Percentiles rank a stretch among this genome's conserved stretches.
Conservation (phyloP, 2,797 vertebrate genomes). For the Pyrocephalus nanus region DNA sequence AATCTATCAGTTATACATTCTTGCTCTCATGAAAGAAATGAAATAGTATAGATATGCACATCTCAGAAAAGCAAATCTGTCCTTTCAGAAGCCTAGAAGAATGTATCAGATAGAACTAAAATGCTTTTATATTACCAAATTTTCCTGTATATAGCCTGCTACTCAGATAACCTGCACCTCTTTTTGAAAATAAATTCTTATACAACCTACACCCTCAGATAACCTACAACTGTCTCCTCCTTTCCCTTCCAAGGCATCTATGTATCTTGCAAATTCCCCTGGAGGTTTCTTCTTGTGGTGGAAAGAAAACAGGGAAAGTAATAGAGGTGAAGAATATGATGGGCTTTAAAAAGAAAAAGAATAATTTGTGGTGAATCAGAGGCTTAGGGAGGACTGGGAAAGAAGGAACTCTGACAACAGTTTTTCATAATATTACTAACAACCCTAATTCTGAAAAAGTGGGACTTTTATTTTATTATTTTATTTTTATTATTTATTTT, state of each 20-base stretch:
- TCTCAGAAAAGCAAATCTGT: slow-evolving; percentile 16
- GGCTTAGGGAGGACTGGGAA: not conserved
- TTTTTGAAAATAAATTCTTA: slow-evolving; percentile 38
- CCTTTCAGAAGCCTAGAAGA: not conserved
- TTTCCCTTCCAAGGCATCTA: not conserved
- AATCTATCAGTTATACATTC: not conserved
- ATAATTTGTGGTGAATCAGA: not conserved
- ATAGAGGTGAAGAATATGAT: not conserved
- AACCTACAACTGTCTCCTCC: slow-evolving; percentile 10
- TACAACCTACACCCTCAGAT: slow-evolving; percentile 12
- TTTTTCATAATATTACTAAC: not conserved
- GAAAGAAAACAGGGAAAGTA: not conserved
- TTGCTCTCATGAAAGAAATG: not conserved
- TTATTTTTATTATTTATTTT: no score
- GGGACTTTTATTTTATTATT: not conserved
- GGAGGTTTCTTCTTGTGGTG: not conserved
- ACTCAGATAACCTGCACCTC: slow-evolving; percentile 14
- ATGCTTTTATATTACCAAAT: slow-evolving; percentile 19
- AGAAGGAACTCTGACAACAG: not conserved
- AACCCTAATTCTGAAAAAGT: not conserved
- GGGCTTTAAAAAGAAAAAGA: not conserved
- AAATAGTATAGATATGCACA: not conserved
- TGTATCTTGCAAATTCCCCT: slow-evolving; percentile 6
- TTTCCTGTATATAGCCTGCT: not conserved
- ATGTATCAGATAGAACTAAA: slow-evolving; percentile 37